Base-by-base conservation (phyloP, 2,888 invertebrate genomes). In the Erebia palarica region DNA sequence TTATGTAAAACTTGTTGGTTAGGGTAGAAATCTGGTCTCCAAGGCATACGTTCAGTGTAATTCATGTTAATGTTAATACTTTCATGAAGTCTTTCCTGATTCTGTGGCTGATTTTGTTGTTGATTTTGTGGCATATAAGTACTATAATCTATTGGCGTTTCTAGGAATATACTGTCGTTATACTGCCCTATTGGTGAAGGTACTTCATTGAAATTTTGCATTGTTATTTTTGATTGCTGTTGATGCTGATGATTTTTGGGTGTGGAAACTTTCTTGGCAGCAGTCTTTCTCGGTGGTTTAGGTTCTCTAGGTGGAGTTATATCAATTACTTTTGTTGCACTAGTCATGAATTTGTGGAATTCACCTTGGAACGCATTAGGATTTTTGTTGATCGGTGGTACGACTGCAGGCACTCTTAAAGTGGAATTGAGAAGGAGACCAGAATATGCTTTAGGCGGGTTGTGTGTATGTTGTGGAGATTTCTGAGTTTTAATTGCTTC, bases 321-420 rank as follows among this genome's bases (percentile, higher is more conserved):
- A 5, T 60, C 14, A 3, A 66, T 36, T 3, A 27, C 16, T 13
- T 74, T 21, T 13, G 65, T 53, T 51, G 69, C 55, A 73, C 70
- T 72, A 76, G 79, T 70, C 90, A 92, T 91, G 68, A 93, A 93
- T 74, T 90, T 92, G 67, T 89, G 84, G 75, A 91, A 93, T 75
- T 92, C 93, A 0, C 85, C 84, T 73, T 90, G 86, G 64, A 91
- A 93, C 0, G 92, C 91, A n/a, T 84, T 90, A 0, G 91, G 90
- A 53, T 89, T 88, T 73, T 90, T 92, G 70, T 91, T 89, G 0
- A 91, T 77, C 0, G 91, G 91, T 18, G 82, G 80, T 2, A 90
- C 65, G 0, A 81, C 75, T 53, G 85, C 82, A 0, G 90, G 86
- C 42, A 87, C 82, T 47, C 88, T 75, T 36, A 80, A 72, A 36